Conservation (phyloP, 1,140 invertebrate species). For the Fopius arisanus region DNA sequence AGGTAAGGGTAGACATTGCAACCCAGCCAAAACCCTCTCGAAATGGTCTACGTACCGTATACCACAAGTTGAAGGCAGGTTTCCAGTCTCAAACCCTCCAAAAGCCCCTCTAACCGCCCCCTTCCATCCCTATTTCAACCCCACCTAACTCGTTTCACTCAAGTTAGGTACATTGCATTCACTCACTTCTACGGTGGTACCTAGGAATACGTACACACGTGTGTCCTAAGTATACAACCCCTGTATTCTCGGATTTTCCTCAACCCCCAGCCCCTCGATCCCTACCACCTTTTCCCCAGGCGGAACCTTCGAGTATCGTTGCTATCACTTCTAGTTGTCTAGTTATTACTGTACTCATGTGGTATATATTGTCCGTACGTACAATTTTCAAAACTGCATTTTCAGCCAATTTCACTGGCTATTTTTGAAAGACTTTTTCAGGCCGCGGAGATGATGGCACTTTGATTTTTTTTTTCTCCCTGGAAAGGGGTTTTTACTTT, state of each 20-base stretch:
- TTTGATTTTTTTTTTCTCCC: too few species aligned
- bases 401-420: too few species aligned
- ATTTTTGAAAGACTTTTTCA: too few species aligned
- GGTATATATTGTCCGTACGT: too few species aligned
- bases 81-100: not conserved
- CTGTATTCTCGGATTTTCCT: not conserved
- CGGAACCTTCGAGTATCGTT: not conserved
- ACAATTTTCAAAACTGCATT: too few species aligned
- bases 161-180: slow-evolving; percentile 3
- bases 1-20: not conserved
- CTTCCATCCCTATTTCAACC: too few species aligned
- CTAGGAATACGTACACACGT: not conserved
- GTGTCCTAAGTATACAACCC: not conserved
- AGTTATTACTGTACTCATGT: slow-evolving; percentile 1
- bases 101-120: not conserved
- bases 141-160: slow-evolving; percentile 5
- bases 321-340: not conserved
- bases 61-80: slow-evolving; percentile 4
- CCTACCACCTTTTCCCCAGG: not conserved
- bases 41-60: not conserved
- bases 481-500: too few species aligned
- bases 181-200: not conserved
- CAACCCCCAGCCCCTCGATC: not conserved
- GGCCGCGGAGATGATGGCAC: too few species aligned
- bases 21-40: not conserved